These are phyloP conservation scores for Arnoldichthys spilopterus DNA, from an alignment of 2,797 vertebrate species.

Conservation along the genomic window DNA sequence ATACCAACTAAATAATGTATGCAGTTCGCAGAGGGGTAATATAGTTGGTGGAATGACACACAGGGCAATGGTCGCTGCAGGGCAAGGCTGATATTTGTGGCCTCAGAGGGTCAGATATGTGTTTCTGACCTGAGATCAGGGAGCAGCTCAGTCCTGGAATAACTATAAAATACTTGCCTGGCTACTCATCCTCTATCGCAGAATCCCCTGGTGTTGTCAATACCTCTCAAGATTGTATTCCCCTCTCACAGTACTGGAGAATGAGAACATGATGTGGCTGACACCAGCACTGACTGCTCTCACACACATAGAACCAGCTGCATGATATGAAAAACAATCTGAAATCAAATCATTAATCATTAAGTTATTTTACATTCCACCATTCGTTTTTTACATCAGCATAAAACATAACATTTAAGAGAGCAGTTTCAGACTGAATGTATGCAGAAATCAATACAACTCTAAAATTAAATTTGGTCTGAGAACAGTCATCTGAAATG, in stretches of 20 bases:
- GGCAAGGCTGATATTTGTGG: constrained; percentile 11
- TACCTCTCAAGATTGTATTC: not conserved
- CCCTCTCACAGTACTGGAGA: not conserved
- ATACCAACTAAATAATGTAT: constrained; percentile 41
- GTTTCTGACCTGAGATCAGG: constrained; percentile 4
- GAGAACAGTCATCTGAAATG: constrained; percentile 18
- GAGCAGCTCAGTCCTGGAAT: not conserved
- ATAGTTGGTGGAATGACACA: constrained; percentile 19
- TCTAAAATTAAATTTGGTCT: constrained; percentile 22
- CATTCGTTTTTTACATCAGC: constrained; percentile 3
- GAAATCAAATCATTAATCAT: not conserved
- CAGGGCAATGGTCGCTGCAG: constrained; percentile 26
- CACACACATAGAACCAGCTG: not conserved
- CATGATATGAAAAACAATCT: not conserved
- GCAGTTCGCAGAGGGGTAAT: constrained; percentile 10
- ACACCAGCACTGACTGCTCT: not conserved
- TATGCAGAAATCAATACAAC: constrained; percentile 11
- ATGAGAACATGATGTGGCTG: not conserved
- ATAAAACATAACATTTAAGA: constrained; percentile 23
- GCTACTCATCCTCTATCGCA: not conserved
- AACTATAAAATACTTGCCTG: not conserved
- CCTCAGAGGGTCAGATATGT: not conserved
- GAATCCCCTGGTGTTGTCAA: not conserved
- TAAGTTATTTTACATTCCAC: not conserved
- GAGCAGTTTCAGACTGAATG: constrained; percentile 1